Conservation (phyloP, 2,888 invertebrate species). For the Lasioglossum villosulum region DNA sequence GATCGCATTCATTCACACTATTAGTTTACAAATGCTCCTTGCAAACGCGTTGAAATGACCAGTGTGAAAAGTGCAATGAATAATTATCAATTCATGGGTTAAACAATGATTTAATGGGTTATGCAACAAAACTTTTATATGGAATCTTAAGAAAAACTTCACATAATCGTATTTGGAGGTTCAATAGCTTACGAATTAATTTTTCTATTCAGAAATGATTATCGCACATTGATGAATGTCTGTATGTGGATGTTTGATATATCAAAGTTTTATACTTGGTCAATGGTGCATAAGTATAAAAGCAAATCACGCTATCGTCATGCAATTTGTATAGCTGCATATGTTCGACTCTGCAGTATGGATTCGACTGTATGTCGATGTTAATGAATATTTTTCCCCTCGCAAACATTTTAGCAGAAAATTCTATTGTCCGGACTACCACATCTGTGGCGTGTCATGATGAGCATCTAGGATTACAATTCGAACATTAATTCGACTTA, state of each 20-base stretch:
- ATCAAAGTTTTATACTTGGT: no score
- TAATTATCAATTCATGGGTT: neutral
- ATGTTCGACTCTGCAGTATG: neutral
- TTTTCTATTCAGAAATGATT: no score
- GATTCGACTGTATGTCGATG: neutral
- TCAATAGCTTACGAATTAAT: no score
- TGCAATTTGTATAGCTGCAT: neutral
- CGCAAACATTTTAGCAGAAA: neutral
- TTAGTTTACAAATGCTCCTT: neutral
- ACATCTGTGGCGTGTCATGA: constrained; percentile 1
- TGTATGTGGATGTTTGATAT: neutral
- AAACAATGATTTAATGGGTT: neutral
- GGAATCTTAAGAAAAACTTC: no score
- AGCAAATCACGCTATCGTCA: neutral
- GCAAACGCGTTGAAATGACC: no score
- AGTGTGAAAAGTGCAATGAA: neutral
- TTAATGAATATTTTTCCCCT: neutral
- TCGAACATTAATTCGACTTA: constrained; percentile 81
- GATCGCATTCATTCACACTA: neutral
- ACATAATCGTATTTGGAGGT: no score
- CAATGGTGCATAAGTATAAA: neutral
- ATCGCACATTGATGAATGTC: neutral
- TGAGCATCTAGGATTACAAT: constrained; percentile 75
- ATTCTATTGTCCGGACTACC: neutral
- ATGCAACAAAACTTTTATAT: neutral